phyloP scores from a whole-genome alignment of 2,888 invertebrate species.

The Netelia inedita region DNA sequence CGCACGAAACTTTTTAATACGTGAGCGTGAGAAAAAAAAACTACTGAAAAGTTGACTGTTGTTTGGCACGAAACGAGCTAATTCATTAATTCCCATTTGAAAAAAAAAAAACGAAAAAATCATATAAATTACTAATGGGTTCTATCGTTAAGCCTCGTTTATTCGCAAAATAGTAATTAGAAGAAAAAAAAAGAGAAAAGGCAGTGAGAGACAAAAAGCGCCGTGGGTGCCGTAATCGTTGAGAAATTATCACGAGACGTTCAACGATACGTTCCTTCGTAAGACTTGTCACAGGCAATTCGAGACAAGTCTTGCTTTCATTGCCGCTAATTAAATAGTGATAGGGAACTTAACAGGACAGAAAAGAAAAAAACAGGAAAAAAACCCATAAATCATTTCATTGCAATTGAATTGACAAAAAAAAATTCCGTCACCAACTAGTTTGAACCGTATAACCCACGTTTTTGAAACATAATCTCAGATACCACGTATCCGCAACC shows the following conservation, averaged over 20 bases:
- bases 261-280: slow-evolving; percentile 22
- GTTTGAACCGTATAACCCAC: slow-evolving; percentile 80
- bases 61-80: slow-evolving; percentile 39
- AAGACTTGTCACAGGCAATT: slow-evolving; percentile 17
- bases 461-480: slow-evolving; percentile 83
- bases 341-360: background rate
- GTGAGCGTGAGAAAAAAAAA: slow-evolving; percentile 32
- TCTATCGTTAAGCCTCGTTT: slow-evolving; percentile 27
- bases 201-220: slow-evolving; percentile 12
- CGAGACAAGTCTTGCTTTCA: slow-evolving; percentile 28
- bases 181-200: slow-evolving; percentile 13
- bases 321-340: slow-evolving; percentile 12
- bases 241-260: slow-evolving; percentile 26
- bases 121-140: background rate
- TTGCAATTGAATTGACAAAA: slow-evolving; percentile 14
- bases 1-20: slow-evolving; percentile 49
- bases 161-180: slow-evolving; percentile 32
- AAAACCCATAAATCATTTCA: slow-evolving; percentile 4
- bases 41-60: slow-evolving; percentile 42
- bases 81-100: slow-evolving; percentile 25
- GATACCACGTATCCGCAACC: slow-evolving; percentile 84
- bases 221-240: slow-evolving; percentile 31
- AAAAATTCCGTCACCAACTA: slow-evolving; percentile 39
- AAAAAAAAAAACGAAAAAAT: slow-evolving; percentile 17
- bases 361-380: background rate